phyloP scores from a whole-genome alignment of 2,797 vertebrate genomes.

The Cyprinodon diabolis region DNA sequence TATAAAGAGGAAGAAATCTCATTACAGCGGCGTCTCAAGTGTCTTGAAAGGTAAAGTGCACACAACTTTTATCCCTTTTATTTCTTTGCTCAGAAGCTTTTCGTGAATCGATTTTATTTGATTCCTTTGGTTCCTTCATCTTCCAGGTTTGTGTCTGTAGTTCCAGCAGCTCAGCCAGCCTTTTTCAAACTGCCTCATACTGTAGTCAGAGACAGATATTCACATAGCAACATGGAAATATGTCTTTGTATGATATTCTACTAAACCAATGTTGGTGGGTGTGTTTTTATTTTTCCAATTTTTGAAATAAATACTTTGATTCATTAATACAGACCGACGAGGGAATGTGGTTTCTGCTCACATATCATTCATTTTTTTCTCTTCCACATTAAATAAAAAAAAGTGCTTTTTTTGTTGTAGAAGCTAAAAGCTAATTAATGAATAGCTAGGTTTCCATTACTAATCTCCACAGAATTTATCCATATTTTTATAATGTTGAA shows the following conservation, averaged over 20 bases:
- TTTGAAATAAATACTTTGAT: slow-evolving; percentile 85
- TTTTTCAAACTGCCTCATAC: slow-evolving; percentile 84
- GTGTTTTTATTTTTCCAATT: slow-evolving; percentile 81
- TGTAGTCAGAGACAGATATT: slow-evolving; percentile 78
- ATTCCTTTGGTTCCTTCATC: slow-evolving; percentile 15
- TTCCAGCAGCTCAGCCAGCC: slow-evolving; percentile 81
- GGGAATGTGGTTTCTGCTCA: slow-evolving; percentile 14
- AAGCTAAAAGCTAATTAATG: no score
- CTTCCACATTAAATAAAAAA: no score
- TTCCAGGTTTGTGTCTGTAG: slow-evolving; percentile 65
- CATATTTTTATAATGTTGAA: no score
- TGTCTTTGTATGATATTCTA: slow-evolving; percentile 83
- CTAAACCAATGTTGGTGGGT: slow-evolving; percentile 82
- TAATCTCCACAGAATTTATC: no score
- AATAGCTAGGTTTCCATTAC: no score
- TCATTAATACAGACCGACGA: slow-evolving; percentile 61
- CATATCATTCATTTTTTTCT: no score
- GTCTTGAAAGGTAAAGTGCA: slow-evolving; percentile 55
- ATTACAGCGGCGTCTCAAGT: slow-evolving; percentile 41
- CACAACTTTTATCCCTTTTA: slow-evolving; percentile 44
- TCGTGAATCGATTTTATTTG: slow-evolving; percentile 47
- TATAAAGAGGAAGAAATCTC: slow-evolving; percentile 10
- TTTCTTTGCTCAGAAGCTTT: slow-evolving; percentile 40
- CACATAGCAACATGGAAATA: slow-evolving; percentile 77
- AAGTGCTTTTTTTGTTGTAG: no score